phyloP scores from a whole-genome alignment of 2,888 invertebrate genomes.

The Mylabris sibirica region DNA sequence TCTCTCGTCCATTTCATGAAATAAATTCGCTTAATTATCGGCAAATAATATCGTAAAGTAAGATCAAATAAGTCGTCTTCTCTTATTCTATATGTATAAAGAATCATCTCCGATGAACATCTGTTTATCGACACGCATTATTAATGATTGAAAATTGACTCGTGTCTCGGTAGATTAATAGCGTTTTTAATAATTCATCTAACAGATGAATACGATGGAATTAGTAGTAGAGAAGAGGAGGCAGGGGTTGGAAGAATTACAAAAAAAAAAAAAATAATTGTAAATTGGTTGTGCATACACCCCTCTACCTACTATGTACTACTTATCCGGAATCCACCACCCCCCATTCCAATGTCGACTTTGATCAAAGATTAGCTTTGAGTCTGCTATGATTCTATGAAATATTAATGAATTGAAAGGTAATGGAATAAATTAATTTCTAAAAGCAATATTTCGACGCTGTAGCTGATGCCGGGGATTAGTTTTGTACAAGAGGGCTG shows the following conservation, averaged over 20 bases:
- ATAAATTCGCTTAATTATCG: slow-evolving; percentile 23
- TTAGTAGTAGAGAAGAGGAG: no score
- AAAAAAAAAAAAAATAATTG: neutral
- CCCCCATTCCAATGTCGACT: slow-evolving; percentile 52
- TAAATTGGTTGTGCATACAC: neutral
- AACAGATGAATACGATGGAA: neutral
- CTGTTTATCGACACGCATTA: slow-evolving; percentile 52
- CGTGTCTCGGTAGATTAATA: neutral
- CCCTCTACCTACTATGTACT: neutral
- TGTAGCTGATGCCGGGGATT: slow-evolving; percentile 49
- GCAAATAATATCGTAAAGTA: slow-evolving; percentile 29
- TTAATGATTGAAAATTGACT: slow-evolving; percentile 46
- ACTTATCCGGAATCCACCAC: neutral
- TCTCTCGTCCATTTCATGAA: neutral
- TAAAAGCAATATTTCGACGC: slow-evolving; percentile 63
- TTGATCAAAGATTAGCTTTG: slow-evolving; percentile 61
- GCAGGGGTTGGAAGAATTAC: neutral
- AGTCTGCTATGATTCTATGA: slow-evolving; percentile 62
- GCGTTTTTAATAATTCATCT: neutral
- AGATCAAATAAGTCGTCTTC: slow-evolving; percentile 51
- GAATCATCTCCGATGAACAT: slow-evolving; percentile 31
- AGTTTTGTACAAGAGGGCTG: slow-evolving; percentile 43
- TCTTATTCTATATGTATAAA: slow-evolving; percentile 44
- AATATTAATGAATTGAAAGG: slow-evolving; percentile 66
- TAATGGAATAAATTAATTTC: slow-evolving; percentile 66